A percentile compares a stretch with the other conserved stretches of the same genome.
Evolutionary conservation across 2,888 invertebrate genomes (phyloP).

Genomic region (Drosophila quasianomalipes): DNA sequence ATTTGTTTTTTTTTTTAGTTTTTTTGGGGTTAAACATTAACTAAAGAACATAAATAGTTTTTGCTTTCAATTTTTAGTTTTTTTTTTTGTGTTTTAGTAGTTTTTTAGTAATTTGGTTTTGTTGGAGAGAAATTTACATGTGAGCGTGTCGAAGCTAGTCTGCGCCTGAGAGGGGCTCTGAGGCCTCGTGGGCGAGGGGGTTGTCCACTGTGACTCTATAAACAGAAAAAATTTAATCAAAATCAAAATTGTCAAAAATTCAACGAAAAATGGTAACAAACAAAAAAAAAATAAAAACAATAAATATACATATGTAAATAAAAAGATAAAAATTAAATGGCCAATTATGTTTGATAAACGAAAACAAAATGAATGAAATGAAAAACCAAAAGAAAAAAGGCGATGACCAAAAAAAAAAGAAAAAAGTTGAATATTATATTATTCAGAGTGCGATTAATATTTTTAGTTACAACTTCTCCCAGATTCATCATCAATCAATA

Average conservation of each 20-base stretch:
- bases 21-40: slow-evolving; percentile 56
- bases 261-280: slow-evolving; percentile 25
- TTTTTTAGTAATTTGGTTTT: slow-evolving; percentile 70
- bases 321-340: slow-evolving; percentile 41
- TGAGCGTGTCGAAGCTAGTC: slow-evolving; percentile 87
- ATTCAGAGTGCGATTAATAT: slow-evolving; percentile 76
- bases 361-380: slow-evolving; percentile 40
- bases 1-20: slow-evolving; percentile 23
- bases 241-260: slow-evolving; percentile 70
- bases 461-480: slow-evolving; percentile 71
- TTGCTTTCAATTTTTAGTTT: slow-evolving; percentile 50
- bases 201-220: slow-evolving; percentile 87
- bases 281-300: slow-evolving; percentile 33
- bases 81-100: slow-evolving; percentile 42
- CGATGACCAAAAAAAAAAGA: slow-evolving; percentile 20
- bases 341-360: slow-evolving; percentile 56
- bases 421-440: slow-evolving; percentile 51
- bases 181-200: slow-evolving; percentile 86
- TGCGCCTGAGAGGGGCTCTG: slow-evolving; percentile 86
- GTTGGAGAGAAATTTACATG: slow-evolving; percentile 85
- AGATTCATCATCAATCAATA: slow-evolving; percentile 28
- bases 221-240: slow-evolving; percentile 84
- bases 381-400: slow-evolving; percentile 45
- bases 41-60: slow-evolving; percentile 66
- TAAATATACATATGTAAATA: slow-evolving; percentile 26